phyloP scores from a whole-genome alignment of 1,140 invertebrate genomes.

The Drosophila novamexicana region DNA sequence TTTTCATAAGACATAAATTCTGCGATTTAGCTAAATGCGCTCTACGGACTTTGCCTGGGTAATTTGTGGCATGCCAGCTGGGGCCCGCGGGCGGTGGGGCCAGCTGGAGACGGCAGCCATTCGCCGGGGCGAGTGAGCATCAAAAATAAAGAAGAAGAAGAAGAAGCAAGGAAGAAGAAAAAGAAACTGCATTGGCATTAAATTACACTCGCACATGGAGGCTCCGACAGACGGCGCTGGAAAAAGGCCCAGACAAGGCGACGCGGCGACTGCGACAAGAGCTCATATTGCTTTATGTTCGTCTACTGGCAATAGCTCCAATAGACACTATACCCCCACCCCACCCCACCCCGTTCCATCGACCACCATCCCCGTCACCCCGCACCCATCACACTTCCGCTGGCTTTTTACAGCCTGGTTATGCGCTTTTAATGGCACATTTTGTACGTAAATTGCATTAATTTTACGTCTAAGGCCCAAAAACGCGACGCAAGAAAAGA shows the following conservation, averaged over 20 bases:
- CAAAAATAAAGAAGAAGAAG: neutral
- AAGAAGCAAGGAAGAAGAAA: neutral
- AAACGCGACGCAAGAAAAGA: neutral
- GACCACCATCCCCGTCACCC: too few relatives aligned
- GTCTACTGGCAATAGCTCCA: neutral
- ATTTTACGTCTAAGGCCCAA: conserved; percentile 59
- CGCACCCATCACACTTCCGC: neutral
- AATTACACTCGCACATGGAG: conserved; percentile 63
- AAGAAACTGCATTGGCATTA: conserved; percentile 73
- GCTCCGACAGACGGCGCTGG: conserved; percentile 3
- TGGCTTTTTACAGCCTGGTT: conserved; percentile 24
- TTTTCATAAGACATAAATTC: conserved; percentile 82
- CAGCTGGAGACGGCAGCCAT: neutral
- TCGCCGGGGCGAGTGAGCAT: neutral
- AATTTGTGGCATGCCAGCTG: conserved; percentile 69
- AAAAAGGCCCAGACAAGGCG: conserved; percentile 51
- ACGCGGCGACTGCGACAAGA: conserved; percentile 54
- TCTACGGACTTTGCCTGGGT: conserved; percentile 65
- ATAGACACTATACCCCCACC: neutral
- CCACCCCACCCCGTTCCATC: neutral
- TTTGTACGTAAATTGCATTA: conserved; percentile 80
- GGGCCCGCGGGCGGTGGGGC: neutral
- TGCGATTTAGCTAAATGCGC: conserved; percentile 79
- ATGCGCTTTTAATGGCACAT: conserved; percentile 75
- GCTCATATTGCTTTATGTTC: conserved; percentile 67